phyloP scores from a whole-genome alignment of 2,113 vertebrate species.

The Gracilinanus agilis region DNA sequence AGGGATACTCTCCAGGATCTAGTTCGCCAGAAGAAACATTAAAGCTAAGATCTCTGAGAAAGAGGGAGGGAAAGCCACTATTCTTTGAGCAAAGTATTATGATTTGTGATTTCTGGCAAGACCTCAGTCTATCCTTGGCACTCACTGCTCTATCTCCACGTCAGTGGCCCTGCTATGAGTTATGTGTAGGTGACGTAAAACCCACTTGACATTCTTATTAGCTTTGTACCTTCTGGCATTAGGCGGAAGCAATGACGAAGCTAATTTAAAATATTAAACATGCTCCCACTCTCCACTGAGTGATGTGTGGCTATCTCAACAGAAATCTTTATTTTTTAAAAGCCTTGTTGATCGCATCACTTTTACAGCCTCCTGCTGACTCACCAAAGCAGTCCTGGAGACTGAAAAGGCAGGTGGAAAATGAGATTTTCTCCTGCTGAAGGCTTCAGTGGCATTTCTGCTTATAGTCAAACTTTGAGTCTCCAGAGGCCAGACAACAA shows the following conservation, averaged over 20 bases:
- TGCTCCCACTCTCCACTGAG: not conserved
- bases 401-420: not conserved
- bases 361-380: not conserved
- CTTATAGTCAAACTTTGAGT: not conserved
- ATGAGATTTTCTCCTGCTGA: not conserved
- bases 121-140: not conserved
- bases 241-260: not conserved
- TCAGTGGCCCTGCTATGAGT: not conserved
- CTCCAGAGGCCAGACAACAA: not conserved
- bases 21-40: not conserved
- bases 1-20: not conserved
- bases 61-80: fast-evolving
- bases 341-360: not conserved
- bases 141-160: not conserved
- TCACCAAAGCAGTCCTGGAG: not conserved
- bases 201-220: constrained; percentile 2
- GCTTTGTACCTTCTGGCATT: not conserved
- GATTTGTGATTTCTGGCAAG: not conserved
- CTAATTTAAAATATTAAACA: not conserved
- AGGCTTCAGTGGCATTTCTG: not conserved
- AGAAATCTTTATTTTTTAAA: constrained; percentile 3
- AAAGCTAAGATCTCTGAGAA: not conserved
- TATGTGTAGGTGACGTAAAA: not conserved
- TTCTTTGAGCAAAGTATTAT: not conserved
- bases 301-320: not conserved